Evolutionary conservation across 2,797 vertebrate species (phyloP), one percentile per base, ranked within the genome.

Genomic region (Coregonus suidteri): DNA sequence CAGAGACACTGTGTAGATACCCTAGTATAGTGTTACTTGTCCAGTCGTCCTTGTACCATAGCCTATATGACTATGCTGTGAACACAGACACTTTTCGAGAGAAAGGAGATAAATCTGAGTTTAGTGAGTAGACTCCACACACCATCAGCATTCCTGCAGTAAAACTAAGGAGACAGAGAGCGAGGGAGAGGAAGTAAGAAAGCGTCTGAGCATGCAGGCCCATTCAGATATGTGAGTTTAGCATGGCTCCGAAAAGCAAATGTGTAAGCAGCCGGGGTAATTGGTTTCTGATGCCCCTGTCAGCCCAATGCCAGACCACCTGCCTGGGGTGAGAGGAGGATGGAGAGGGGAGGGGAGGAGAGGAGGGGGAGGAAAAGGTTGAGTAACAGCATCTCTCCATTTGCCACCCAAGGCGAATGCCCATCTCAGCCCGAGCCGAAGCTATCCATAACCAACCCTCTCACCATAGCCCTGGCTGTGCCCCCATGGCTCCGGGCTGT

Each of bases 201-300:
- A 83, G 76, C 65, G 69, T 62, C 65, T 73, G 87, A 93, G 90
- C 82, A 87, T 85, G 88, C 87, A 2, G 90, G 89, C 77, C 77
- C 59, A 82, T 84, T 93, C 89, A 89, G 89, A 93, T 90, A 88
- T 88, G 88, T 84, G 87, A 93, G 92, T 95, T 95, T 92, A 88
- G 89, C 87, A 96, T 95, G 93, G 93, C 96, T 88, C 79, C 31
- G 74, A 86, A 87, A 91, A 90, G 83, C 66, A 82, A 56, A 73
- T 89, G 87, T 91, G 85, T 89, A 93, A 94, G 89, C 90, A 91
- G 87, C 92, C 79, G 74, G 79, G 81, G 88, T 94, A 94, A 96
- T 96, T 95, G 92, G 91, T 93, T 95, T 95, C 94, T 96, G 93
- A 93, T 95, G 94, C 91, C 85, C 88, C 77, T 4, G 80, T 90